Evolutionary conservation across 2,888 invertebrate genomes (phyloP), one percentile per base, ranked within the genome.

Genomic region (Calameuta idolon): DNA sequence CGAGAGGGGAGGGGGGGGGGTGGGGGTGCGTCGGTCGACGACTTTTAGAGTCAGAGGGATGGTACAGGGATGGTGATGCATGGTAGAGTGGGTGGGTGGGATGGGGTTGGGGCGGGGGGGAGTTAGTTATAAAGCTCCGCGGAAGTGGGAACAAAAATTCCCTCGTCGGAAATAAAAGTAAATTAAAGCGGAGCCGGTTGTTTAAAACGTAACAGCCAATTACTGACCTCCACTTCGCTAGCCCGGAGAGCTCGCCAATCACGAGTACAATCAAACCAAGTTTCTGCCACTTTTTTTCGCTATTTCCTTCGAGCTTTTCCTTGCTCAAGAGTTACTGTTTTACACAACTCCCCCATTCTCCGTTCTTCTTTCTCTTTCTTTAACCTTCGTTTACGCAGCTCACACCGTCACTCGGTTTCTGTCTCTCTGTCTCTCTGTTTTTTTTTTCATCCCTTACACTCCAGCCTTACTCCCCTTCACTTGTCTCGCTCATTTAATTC

Each of bases 121-220:
- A 79, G 76, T 76, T 78, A 80, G 85, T 81, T 85, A 85, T 83
- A 84, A 84, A 83, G 78, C 80, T 81, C 79, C 76, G 76, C 69
- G 81, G 81, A 82, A 83, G 80, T 75, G 80, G 80, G 74, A 85
- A 74, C 74, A 35, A 84, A 85, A 85, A 87, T 84, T 89, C 89
- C 86, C 88, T 76, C 55, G 86, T 79, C 83, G 84, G 81, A 85
- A 87, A 88, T 88, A 89, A 89, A 88, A 88, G 85, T 88, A 88
- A 87, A 88, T 89, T 89, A 88, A 87, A 89, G 85, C 82, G 80
- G 77, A 74, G 82, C 75, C 77, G 85, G 82, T 86, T 84, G 85
- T 87, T 87, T 85, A 86, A 87, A 88, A 87, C 87, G 85, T 86
- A 88, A 87, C 85, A 87, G 85, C 87, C 89, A 86, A 89, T 89